phyloP scores from a whole-genome alignment of 2,888 invertebrate genomes.

The Drosophila demipolita region DNA sequence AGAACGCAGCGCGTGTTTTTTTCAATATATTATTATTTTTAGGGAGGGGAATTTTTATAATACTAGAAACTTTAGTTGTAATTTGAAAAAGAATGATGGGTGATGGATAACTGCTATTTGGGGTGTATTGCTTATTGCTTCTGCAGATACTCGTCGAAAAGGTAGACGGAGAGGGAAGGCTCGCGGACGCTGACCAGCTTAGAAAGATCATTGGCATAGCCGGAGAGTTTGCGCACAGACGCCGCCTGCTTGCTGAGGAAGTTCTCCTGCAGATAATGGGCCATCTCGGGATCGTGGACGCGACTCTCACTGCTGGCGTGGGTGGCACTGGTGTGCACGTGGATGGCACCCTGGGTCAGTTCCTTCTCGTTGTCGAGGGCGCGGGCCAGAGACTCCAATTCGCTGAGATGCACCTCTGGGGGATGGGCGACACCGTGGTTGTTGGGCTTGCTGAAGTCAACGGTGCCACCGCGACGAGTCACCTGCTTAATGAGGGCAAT shows the following conservation, averaged over 20 bases:
- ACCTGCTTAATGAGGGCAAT: slow-evolving; percentile 92
- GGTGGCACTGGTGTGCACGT: slow-evolving; percentile 88
- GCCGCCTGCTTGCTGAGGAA: slow-evolving; percentile 90
- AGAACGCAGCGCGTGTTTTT: slow-evolving; percentile 35
- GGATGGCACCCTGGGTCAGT: slow-evolving; percentile 88
- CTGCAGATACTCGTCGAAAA: slow-evolving; percentile 89
- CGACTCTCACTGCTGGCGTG: slow-evolving; percentile 78
- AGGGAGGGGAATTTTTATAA: slow-evolving; percentile 35
- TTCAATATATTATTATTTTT: slow-evolving; percentile 15
- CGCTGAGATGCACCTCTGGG: slow-evolving; percentile 84
- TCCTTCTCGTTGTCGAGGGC: slow-evolving; percentile 92
- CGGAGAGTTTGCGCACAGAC: slow-evolving; percentile 89
- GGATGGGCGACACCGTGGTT: slow-evolving; percentile 36
- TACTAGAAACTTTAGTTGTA: slow-evolving; percentile 39
- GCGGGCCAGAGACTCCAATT: slow-evolving; percentile 90
- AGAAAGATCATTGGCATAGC: slow-evolving; percentile 90
- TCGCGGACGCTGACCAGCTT: slow-evolving; percentile 87
- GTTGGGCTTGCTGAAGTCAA: slow-evolving; percentile 86
- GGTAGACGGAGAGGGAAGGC: slow-evolving; percentile 88
- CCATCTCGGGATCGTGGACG: slow-evolving; percentile 88
- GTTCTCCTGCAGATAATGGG: slow-evolving; percentile 91
- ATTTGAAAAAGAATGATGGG: slow-evolving; percentile 31
- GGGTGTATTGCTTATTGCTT: slow-evolving; percentile 78
- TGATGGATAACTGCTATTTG: slow-evolving; percentile 39
- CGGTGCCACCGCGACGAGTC: slow-evolving; percentile 89